Conservation (phyloP, 2,113 vertebrate species). For the Toxostoma redivivum region DNA sequence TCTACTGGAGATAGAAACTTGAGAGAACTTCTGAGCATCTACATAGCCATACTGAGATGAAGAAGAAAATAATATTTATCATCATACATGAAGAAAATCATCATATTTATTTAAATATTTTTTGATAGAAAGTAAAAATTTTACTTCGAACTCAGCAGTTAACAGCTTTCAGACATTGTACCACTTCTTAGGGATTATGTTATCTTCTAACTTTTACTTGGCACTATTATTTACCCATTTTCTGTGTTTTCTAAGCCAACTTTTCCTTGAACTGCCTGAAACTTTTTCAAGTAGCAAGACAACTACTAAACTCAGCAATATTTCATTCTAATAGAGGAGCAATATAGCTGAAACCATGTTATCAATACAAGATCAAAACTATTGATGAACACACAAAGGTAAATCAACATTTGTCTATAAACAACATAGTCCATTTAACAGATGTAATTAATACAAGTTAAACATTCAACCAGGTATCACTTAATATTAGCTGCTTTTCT, state of each 20-base stretch:
- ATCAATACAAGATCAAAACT: conserved; percentile 67
- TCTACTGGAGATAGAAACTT: neutral
- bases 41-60: neutral
- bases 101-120: neutral
- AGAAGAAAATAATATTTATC: too few species aligned
- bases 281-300: neutral
- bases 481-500: neutral
- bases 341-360: neutral
- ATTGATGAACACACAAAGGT: conserved; percentile 63
- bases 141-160: neutral
- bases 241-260: neutral
- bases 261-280: neutral
- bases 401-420: conserved; percentile 53
- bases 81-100: neutral
- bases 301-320: neutral
- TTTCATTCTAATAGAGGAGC: conserved; percentile 54
- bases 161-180: neutral
- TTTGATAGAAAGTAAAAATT: neutral
- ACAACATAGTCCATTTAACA: conserved; percentile 22
- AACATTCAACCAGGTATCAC: neutral
- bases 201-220: neutral
- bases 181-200: neutral
- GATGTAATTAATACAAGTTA: conserved; percentile 37
- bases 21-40: neutral
- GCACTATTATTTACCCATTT: neutral